Evolutionary conservation across 2,113 vertebrate genomes (phyloP).

Genomic region (Lycocorax pyrrhopterus): DNA sequence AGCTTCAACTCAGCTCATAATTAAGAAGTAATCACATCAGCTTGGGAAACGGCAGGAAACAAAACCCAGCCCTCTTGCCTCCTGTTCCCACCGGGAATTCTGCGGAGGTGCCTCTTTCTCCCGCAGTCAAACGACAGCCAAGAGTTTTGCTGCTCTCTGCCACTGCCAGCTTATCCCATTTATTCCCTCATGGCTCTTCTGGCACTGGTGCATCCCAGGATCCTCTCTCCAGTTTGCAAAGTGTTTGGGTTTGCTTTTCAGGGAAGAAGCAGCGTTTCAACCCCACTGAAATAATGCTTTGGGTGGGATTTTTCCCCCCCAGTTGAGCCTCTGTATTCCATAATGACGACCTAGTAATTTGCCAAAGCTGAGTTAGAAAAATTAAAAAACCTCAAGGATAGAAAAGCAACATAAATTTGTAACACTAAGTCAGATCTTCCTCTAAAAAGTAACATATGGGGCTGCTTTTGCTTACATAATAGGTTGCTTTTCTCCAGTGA

Average conservation of each 20-base stretch:
- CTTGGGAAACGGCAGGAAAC: neutral
- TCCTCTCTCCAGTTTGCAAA: neutral
- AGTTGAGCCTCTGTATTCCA: neutral
- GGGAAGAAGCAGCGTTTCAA: neutral
- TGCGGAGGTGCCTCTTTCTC: neutral
- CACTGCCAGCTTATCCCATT: neutral
- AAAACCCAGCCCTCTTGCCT: neutral
- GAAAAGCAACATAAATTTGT: neutral
- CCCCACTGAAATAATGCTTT: neutral
- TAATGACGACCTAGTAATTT: neutral
- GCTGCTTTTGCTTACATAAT: neutral
- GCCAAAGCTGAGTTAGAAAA: neutral
- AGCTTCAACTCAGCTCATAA: neutral
- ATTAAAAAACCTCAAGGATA: neutral
- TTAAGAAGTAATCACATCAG: neutral
- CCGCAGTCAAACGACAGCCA: neutral
- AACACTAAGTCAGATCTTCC: neutral
- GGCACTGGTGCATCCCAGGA: neutral
- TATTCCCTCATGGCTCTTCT: neutral
- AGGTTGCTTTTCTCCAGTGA: neutral
- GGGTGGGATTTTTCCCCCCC: fast-evolving
- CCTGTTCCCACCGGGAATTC: neutral
- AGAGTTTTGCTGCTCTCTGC: neutral
- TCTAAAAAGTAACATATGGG: neutral
- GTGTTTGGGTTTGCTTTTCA: neutral